A percentile compares a stretch with the other conserved stretches of the same genome.
Conservation (phyloP, 2,113 vertebrate genomes). For the Platycercus adscitus region DNA sequence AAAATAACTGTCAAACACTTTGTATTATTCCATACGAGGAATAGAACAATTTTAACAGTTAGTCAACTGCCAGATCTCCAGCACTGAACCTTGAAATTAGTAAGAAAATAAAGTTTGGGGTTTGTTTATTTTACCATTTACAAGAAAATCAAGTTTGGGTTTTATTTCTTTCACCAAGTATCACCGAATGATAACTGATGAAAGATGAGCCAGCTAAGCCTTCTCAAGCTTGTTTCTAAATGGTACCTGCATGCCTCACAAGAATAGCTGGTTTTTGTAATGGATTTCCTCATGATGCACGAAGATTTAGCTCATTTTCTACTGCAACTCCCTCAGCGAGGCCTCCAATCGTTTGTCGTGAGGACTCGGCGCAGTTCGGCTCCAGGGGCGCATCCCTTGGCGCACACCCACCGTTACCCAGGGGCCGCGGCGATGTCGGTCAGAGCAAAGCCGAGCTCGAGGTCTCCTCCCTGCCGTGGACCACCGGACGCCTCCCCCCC, state of each 20-base stretch:
- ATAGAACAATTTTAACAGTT: neutral
- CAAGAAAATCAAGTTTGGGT: neutral
- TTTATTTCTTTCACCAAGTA: neutral
- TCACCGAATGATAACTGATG: neutral
- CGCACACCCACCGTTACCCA: neutral
- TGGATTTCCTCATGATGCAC: accelerated
- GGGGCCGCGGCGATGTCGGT: neutral
- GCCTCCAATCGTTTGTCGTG: accelerated
- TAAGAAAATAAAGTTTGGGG: neutral
- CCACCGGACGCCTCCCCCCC: neutral
- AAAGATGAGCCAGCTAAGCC: too few relatives aligned
- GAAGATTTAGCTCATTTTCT: neutral
- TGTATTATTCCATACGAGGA: neutral
- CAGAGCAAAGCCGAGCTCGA: neutral
- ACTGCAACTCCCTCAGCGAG: neutral
- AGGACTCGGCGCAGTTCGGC: accelerated
- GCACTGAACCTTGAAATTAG: accelerated
- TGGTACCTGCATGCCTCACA: accelerated
- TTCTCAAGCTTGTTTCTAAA: neutral
- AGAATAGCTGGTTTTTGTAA: neutral
- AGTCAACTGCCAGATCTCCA: neutral
- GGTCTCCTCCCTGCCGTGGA: too few relatives aligned
- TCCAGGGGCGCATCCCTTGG: neutral
- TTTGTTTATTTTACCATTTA: neutral
- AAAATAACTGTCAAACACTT: neutral